Base-by-base conservation (phyloP, 2,888 invertebrate genomes). In the Philhelius pedissequus region DNA sequence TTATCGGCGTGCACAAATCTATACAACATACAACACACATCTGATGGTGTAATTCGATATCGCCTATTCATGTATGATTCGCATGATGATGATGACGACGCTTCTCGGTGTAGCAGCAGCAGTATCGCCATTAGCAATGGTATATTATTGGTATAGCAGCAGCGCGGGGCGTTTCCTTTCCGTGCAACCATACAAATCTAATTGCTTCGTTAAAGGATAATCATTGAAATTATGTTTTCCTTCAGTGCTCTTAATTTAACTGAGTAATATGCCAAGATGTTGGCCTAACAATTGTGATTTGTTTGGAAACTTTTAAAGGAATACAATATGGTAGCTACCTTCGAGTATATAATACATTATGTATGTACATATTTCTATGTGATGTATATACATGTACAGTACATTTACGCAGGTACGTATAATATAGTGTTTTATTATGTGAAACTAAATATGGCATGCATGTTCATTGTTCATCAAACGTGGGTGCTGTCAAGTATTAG, bases 171-270 rank as follows among this genome's bases (percentile, higher is more conserved):
- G 80, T 80, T 68, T 76, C 75, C 66, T 71, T 71, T 50, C 60
- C 60, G 58, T 80, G 60, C 60, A 76, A 84, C 71, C 80, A 80
- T 84, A 84, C 80, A 80, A 84, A 84, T 84, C 84, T 45, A 84
- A 84, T 84, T 80, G 80, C 84, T 80, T 80, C 80, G 68, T 80
- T 84, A 84, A 80, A 84, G 80, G 84, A 84, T 84, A 84, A 84
- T 84, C 80, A 84, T 71, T 60, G 79, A 68, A 83, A 83, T 83
- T 74, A 84, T 83, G 80, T 66, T 45, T 75, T 66, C 70, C 75
- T 48, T 80, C 54, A 71, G 84, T 80, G 71, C 80, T 75, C 70
- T 9, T 70, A 76, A 71, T 50, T 75, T 32, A 20, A 20, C 6
- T 52, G 40, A 74, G 35, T 68, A 52, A 71, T 48, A 48, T 76